These are phyloP conservation scores for Laterallus jamaicensis DNA, from an alignment of 2,113 vertebrate genomes.

Conservation along the genomic window DNA sequence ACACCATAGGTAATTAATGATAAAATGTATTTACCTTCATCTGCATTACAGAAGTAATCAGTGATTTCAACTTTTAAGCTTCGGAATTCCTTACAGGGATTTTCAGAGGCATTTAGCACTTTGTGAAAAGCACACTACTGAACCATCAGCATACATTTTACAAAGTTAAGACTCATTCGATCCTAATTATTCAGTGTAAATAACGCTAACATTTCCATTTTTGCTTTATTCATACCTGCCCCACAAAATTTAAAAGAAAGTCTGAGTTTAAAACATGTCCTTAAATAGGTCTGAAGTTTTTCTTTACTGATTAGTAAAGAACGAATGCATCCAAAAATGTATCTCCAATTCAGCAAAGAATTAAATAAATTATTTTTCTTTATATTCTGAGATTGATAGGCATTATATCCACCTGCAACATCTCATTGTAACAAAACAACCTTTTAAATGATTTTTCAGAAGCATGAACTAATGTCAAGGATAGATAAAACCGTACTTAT, in stretches of 20 bases:
- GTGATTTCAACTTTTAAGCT: neutral
- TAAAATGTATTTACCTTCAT: neutral
- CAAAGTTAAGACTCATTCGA: neutral
- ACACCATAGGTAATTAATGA: neutral
- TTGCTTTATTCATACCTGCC: neutral
- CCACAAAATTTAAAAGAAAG: neutral
- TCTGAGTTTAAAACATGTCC: neutral
- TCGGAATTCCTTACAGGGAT: neutral
- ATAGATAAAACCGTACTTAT: constrained; percentile 34
- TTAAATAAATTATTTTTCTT: neutral
- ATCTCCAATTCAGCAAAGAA: neutral
- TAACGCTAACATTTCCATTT: neutral
- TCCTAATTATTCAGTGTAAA: neutral
- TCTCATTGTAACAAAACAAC: constrained; percentile 2
- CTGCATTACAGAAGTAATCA: neutral
- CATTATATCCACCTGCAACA: constrained; percentile 13
- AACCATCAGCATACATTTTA: neutral
- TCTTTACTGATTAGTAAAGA: neutral
- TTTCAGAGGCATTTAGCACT: neutral
- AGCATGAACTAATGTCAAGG: constrained; percentile 12
- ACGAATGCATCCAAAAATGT: too few species aligned
- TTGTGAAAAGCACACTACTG: neutral
- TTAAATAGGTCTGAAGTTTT: neutral
- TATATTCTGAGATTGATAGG: neutral
- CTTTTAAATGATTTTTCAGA: constrained; percentile 48